Evolutionary conservation across 2,113 vertebrate species (phyloP), one percentile per base, ranked within the genome.

Genomic region (Macrotis lagotis): DNA sequence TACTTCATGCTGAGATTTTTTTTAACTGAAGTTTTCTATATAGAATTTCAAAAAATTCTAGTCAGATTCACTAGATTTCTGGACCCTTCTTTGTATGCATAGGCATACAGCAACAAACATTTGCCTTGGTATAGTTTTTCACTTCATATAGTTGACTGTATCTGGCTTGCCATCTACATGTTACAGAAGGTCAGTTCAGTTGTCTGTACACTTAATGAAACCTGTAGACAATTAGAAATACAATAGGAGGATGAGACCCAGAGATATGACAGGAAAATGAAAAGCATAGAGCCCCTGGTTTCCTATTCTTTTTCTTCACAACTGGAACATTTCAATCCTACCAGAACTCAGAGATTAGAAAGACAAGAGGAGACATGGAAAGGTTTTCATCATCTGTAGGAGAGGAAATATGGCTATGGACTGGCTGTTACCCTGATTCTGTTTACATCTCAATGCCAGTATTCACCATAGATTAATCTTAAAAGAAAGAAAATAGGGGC

Each of bases 151-250:
- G 66, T n/a, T 74, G 19, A 37, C 10, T 52, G 55, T 91, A 95
- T 93, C 93, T 92, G n/a, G 94, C 95, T 98, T 55, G 51, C 91
- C 1, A 22, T 53, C 95, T 89, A 26, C 37, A 91, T 93, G 91
- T 37, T 92, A 50, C 49, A 44, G 24, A 37, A 25, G 59, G 90
- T 47, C 91, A 95, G 50, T 83, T 25, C 37, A 83, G 91, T 91
- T 88, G 96, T 95, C 92, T 98, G 93, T 93, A 98, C 94, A 92
- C 96, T 98, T 98, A 97, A 98, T 96, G 96, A 98, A 93, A 95
- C 95, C 89, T 95, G 92, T 88, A 98, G 97, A 94, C 95, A 97
- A 98, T 89, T 59, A 50, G 95, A 96, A 97, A 95, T 88, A 93
- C 24, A 93, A 92, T 91, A 98, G 97, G 51, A 83, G 96, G 97